Percentiles rank a stretch among this genome's conserved stretches.
These are phyloP conservation scores for Cantharis flavilabris DNA, from an alignment of 2,888 invertebrate genomes.

Conservation along the genomic window DNA sequence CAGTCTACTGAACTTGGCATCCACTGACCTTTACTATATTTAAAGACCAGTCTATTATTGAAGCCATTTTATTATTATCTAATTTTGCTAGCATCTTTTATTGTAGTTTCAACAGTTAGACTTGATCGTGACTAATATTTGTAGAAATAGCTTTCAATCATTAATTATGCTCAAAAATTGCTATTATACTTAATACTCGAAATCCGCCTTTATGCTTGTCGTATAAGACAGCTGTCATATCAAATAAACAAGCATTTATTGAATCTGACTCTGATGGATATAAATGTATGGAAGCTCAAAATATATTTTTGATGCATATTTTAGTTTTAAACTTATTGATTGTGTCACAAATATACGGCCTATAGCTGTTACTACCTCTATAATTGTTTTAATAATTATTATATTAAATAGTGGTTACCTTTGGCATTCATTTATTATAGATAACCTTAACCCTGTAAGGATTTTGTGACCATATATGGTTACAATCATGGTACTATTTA, in stretches of 20 bases:
- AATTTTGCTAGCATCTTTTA: neutral
- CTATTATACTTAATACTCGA: neutral
- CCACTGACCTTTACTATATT: constrained; percentile 24
- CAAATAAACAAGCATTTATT: neutral
- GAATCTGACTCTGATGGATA: neutral
- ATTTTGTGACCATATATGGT: too few relatives aligned
- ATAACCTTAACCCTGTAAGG: neutral
- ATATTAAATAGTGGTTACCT: neutral
- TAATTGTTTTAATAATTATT: neutral
- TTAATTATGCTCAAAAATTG: neutral
- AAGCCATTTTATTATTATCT: constrained; percentile 25
- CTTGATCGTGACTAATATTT: neutral
- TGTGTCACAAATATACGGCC: neutral
- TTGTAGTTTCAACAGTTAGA: neutral
- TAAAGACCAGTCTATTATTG: constrained; percentile 20
- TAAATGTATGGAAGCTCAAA: neutral
- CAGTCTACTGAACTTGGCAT: constrained; percentile 29
- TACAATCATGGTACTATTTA: too few relatives aligned
- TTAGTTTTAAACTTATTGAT: neutral
- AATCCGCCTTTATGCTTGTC: neutral
- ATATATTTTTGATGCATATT: neutral
- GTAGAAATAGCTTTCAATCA: neutral
- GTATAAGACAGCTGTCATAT: neutral
- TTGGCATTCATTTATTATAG: neutral
- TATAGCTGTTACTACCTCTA: neutral